Evolutionary conservation across 2,113 vertebrate species (phyloP).

Genomic region (Albula glossodonta): DNA sequence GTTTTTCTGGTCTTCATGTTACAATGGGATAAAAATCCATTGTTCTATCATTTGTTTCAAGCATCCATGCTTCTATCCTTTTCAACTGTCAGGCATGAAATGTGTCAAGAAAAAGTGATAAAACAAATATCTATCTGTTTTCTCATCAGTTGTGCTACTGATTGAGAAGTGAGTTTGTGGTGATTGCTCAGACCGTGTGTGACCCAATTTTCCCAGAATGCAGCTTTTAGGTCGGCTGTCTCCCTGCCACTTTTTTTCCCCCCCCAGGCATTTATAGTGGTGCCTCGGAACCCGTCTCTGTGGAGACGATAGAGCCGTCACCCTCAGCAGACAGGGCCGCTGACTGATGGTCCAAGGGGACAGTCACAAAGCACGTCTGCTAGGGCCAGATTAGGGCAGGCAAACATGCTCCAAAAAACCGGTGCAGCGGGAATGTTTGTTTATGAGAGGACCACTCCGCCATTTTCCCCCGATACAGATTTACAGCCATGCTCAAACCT

Average conservation of each 20-base stretch:
- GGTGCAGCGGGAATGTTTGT: constrained; percentile 54
- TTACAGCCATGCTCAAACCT: constrained; percentile 14
- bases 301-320: constrained; percentile 69
- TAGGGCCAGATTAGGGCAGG: constrained; percentile 68
- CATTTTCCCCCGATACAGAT: constrained; percentile 42
- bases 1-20: too few relatives aligned
- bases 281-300: constrained; percentile 70
- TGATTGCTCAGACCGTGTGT: not conserved
- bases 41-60: too few relatives aligned
- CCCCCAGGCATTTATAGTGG: constrained; percentile 60
- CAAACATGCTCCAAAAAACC: constrained; percentile 61
- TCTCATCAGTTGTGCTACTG: not conserved
- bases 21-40: too few relatives aligned
- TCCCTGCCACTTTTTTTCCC: constrained; percentile 35
- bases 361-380: constrained; percentile 76
- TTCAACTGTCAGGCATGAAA: too few relatives aligned
- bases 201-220: not conserved
- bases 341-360: constrained; percentile 71
- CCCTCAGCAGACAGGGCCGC: constrained; percentile 49
- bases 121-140: not conserved
- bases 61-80: too few relatives aligned
- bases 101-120: too few relatives aligned
- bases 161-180: not conserved
- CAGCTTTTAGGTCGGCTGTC: not conserved
- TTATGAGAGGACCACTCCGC: constrained; percentile 43